Conservation (phyloP, 2,888 invertebrate genomes). For the Morpho achilles region DNA sequence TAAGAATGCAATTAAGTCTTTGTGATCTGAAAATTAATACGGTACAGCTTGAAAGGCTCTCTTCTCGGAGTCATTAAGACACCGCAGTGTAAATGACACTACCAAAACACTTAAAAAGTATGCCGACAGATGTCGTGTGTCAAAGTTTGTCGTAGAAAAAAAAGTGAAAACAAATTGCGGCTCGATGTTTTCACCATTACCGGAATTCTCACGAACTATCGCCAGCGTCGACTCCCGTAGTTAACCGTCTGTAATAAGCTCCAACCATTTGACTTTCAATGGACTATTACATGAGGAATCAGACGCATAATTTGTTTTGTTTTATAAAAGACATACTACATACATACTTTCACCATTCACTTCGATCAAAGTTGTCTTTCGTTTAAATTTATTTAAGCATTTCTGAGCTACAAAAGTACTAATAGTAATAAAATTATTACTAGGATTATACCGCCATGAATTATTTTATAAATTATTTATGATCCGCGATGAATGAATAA, state of each 20-base stretch:
- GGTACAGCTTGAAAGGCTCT: conserved; percentile 47
- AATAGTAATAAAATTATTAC: too few species aligned
- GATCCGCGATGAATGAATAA: too few species aligned
- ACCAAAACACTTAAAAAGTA: conserved; percentile 40
- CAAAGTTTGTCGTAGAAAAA: conserved; percentile 31
- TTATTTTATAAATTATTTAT: too few species aligned
- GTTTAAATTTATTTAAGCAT: neutral
- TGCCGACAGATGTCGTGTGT: conserved; percentile 38
- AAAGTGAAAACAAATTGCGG: conserved; percentile 29
- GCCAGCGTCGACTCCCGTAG: conserved; percentile 20
- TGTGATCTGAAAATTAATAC: conserved; percentile 65
- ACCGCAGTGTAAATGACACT: conserved; percentile 55
- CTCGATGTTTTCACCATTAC: conserved; percentile 23
- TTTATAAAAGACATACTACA: conserved; percentile 10
- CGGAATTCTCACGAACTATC: conserved; percentile 24
- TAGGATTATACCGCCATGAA: too few species aligned
- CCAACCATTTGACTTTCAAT: conserved; percentile 28
- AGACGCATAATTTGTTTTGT: conserved; percentile 21
- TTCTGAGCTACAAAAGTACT: too few species aligned
- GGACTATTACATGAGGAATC: conserved; percentile 22
- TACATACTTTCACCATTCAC: conserved; percentile 24
- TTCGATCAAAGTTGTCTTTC: conserved; percentile 5
- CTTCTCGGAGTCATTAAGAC: conserved; percentile 56
- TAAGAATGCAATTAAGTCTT: conserved; percentile 67
- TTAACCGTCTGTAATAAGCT: conserved; percentile 24